Evolutionary conservation across 1,140 invertebrate species (phyloP).

Genomic region (Sinella curviseta): DNA sequence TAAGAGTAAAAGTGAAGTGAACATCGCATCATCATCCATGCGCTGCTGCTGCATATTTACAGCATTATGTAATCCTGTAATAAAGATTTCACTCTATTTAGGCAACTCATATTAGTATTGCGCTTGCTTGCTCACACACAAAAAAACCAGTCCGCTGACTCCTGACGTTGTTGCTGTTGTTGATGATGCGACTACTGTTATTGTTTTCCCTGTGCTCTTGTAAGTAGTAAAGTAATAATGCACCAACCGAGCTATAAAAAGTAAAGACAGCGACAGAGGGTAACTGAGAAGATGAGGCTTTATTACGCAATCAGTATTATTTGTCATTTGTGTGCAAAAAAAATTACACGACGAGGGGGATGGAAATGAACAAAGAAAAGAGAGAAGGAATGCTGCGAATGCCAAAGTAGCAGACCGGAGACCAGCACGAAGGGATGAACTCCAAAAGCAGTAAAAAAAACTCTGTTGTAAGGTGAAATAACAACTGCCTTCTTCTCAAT

Average conservation of each 20-base stretch:
- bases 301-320: neutral
- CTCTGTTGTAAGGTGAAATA: too few species aligned
- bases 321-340: neutral
- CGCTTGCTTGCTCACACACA: neutral
- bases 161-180: neutral
- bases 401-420: neutral
- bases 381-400: neutral
- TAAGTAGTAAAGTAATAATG: too few species aligned
- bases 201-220: neutral
- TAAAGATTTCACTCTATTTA: too few species aligned
- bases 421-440: neutral
- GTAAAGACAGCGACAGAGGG: neutral
- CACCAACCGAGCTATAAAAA: too few species aligned
- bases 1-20: too few species aligned
- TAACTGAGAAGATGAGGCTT: neutral
- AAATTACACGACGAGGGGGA: neutral
- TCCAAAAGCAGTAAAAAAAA: neutral
- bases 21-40: too few species aligned
- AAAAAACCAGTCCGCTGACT: neutral
- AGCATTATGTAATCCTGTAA: neutral
- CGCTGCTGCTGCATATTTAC: too few species aligned
- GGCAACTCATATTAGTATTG: too few species aligned
- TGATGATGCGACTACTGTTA: neutral
- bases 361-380: neutral
- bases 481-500: too few species aligned